These are phyloP conservation scores for Andrena cerasifolii DNA, from an alignment of 1,140 invertebrate species.

Conservation along the genomic window DNA sequence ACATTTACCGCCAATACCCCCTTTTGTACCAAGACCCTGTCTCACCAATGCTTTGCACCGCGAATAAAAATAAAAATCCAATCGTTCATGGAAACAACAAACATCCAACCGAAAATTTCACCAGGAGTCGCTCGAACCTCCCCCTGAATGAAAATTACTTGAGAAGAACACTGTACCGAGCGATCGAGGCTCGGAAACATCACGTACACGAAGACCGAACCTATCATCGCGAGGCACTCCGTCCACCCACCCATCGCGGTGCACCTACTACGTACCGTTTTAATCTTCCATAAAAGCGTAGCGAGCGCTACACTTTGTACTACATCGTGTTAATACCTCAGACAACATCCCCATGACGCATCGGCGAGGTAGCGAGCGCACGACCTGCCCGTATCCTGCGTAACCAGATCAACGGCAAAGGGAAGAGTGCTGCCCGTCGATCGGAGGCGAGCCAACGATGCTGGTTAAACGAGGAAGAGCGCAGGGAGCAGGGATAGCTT, in stretches of 20 bases:
- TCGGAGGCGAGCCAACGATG: background rate
- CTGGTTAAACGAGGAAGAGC: background rate
- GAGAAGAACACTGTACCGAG: no score
- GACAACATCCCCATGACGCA: conserved; percentile 25
- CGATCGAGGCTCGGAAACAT: no score
- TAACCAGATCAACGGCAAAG: conserved; percentile 70
- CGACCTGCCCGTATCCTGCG: conserved; percentile 43
- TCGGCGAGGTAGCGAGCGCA: background rate
- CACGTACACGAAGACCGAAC: no score
- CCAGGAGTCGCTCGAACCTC: no score
- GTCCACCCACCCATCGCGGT: background rate
- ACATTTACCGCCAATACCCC: no score
- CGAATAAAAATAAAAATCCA: no score
- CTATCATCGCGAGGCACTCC: conserved; percentile 8
- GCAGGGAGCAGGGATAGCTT: conserved; percentile 50
- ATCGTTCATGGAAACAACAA: no score
- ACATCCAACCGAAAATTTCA: no score
- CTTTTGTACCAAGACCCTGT: no score
- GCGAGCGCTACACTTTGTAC: conserved; percentile 10
- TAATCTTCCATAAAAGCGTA: conserved; percentile 38
- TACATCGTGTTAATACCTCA: conserved; percentile 4
- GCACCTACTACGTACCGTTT: background rate
- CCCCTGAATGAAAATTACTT: no score
- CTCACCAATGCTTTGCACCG: no score
- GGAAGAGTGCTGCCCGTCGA: conserved; percentile 14